These are phyloP conservation scores for Pipa parva DNA, from an alignment of 2,113 vertebrate genomes.

Conservation along the genomic window DNA sequence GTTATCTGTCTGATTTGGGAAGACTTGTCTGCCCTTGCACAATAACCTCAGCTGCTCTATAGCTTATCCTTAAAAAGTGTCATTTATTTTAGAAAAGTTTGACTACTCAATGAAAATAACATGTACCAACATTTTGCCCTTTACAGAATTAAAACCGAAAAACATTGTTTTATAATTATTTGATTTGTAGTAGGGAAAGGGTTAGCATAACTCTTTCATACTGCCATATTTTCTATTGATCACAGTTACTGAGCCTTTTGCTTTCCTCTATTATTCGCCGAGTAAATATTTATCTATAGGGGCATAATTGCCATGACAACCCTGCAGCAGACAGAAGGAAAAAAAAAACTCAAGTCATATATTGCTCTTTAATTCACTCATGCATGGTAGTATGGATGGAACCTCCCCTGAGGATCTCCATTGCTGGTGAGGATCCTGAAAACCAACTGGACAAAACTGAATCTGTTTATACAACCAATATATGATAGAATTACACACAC, in stretches of 20 bases:
- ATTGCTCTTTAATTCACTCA: slow-evolving; percentile 21
- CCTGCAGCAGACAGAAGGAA: slow-evolving; percentile 15
- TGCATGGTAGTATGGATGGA: slow-evolving; percentile 3
- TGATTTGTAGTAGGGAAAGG: too few species aligned
- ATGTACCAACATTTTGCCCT: too few species aligned
- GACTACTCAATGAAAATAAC: too few species aligned
- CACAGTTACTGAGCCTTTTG: background rate
- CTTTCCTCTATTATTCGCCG: background rate
- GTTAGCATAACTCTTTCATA: too few species aligned
- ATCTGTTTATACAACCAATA: slow-evolving; percentile 27
- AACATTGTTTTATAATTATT: too few species aligned
- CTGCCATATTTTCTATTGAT: too few species aligned
- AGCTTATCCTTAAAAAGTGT: too few species aligned
- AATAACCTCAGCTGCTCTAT: too few species aligned
- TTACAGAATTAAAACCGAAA: too few species aligned
- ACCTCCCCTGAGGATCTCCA: slow-evolving; percentile 27
- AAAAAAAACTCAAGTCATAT: slow-evolving; percentile 26
- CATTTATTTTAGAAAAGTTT: too few species aligned
- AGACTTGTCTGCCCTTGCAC: too few species aligned
- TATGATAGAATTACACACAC: slow-evolving; percentile 22
- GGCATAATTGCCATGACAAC: slow-evolving; percentile 16
- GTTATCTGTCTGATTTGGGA: too few species aligned
- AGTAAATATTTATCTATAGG: background rate
- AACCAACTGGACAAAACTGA: slow-evolving; percentile 31
- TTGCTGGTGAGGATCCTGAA: slow-evolving; percentile 30